These are phyloP conservation scores for Scopus umbretta DNA, from an alignment of 2,113 vertebrate species.

Conservation along the genomic window DNA sequence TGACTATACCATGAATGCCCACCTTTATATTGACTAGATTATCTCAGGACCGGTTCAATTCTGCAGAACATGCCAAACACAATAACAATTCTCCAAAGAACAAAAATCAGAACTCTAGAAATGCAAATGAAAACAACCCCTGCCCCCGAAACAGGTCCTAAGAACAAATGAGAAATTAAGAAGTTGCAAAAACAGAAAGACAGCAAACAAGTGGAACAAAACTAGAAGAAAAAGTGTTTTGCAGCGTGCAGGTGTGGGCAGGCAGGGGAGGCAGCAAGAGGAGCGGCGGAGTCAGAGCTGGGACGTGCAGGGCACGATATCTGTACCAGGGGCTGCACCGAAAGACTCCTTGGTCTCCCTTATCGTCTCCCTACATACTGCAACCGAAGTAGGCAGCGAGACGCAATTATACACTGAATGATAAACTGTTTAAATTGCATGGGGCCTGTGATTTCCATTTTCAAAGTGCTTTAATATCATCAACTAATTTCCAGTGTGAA, in stretches of 20 bases:
- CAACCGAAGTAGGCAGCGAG: neutral
- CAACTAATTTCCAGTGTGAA: conserved; percentile 14
- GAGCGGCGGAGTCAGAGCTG: neutral
- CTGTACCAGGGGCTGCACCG: neutral
- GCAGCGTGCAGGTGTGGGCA: rapidly evolving
- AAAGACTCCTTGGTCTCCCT: neutral
- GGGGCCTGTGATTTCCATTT: neutral
- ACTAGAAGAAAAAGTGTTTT: neutral
- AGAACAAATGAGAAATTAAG: neutral
- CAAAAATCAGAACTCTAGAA: neutral
- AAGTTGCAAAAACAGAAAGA: neutral
- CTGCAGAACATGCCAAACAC: neutral
- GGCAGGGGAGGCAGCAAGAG: neutral
- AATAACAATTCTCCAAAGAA: neutral
- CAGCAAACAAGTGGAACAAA: neutral
- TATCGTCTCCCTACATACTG: neutral
- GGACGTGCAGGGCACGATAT: neutral
- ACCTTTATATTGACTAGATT: neutral
- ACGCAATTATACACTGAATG: neutral
- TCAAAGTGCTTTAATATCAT: neutral
- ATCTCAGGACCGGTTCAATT: neutral
- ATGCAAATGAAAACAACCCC: neutral
- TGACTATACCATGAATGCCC: neutral
- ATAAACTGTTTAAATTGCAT: conserved; percentile 13
- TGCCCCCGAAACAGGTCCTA: neutral